Evolutionary conservation across 2,113 vertebrate genomes (phyloP).

Genomic region (Gobiocypris rarus): DNA sequence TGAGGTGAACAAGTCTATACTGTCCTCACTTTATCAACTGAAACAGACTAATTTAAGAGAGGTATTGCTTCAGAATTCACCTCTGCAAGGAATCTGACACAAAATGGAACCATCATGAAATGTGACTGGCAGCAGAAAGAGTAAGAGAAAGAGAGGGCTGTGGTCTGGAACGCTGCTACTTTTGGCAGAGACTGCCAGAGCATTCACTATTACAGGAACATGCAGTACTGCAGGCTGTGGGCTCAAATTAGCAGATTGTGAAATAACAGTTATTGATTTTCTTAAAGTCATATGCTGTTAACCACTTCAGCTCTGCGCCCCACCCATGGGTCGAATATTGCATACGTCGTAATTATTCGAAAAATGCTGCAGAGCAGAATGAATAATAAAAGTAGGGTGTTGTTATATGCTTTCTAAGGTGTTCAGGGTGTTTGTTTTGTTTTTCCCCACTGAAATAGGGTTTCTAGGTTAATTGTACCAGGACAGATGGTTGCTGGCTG

Average conservation of each 20-base stretch:
- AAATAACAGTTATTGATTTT: not conserved
- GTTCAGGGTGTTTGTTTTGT: too few species aligned
- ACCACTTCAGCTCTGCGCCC: too few species aligned
- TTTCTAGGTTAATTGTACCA: too few species aligned
- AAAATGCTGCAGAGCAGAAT: too few species aligned
- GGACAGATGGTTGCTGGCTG: too few species aligned
- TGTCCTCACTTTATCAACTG: not conserved
- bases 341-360: too few species aligned
- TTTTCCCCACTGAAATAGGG: too few species aligned
- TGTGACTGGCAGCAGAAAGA: slow-evolving; percentile 10
- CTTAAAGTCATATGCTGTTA: not conserved
- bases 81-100: not conserved
- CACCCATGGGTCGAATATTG: too few species aligned
- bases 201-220: not conserved
- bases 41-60: not conserved
- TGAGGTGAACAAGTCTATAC: not conserved
- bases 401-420: too few species aligned
- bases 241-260: not conserved
- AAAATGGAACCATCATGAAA: slow-evolving; percentile 19
- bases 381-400: too few species aligned
- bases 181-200: slow-evolving; percentile 1
- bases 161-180: slow-evolving; percentile 8
- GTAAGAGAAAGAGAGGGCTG: slow-evolving; percentile 10
- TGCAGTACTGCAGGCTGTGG: not conserved
- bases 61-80: not conserved